Evolutionary conservation across 2,888 invertebrate genomes (phyloP).

Genomic region (Tineola bisselliella): DNA sequence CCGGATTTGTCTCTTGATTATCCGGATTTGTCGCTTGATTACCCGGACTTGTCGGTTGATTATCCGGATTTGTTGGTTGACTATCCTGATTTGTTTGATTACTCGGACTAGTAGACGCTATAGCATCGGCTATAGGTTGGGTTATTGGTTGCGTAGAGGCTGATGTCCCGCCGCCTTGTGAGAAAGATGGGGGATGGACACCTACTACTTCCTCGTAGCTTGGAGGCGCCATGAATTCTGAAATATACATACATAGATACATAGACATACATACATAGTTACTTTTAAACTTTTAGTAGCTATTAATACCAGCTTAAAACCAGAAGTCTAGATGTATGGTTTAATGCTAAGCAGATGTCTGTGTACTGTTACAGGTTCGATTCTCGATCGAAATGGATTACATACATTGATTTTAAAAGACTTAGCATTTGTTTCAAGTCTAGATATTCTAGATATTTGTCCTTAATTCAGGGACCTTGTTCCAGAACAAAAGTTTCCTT

Average conservation of each 20-base stretch:
- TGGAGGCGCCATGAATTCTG: conserved; percentile 59
- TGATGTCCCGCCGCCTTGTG: conserved; percentile 15
- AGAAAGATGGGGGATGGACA: conserved; percentile 46
- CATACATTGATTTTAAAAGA: conserved; percentile 54
- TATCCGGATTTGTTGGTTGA: background rate
- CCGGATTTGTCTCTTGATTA: too few relatives aligned
- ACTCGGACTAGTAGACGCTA: conserved; percentile 22
- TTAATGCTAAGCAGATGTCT: too few relatives aligned
- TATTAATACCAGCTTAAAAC: too few relatives aligned
- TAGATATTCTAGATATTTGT: too few relatives aligned
- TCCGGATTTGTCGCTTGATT: too few relatives aligned
- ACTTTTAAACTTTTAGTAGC: too few relatives aligned
- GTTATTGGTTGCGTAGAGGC: conserved; percentile 37
- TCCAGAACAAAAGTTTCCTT: conserved; percentile 21
- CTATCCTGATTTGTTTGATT: background rate
- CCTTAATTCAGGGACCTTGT: too few relatives aligned
- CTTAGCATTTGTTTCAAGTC: background rate
- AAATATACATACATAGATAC: conserved; percentile 26
- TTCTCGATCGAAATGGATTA: too few relatives aligned
- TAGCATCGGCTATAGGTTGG: conserved; percentile 43
- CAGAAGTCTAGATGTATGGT: too few relatives aligned
- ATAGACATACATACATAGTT: too few relatives aligned
- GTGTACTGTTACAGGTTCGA: too few relatives aligned
- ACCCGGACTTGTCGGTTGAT: background rate
- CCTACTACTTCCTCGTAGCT: conserved; percentile 62